phyloP scores from a whole-genome alignment of 92 coral and sea anemone species.

The Porites evermanni region DNA sequence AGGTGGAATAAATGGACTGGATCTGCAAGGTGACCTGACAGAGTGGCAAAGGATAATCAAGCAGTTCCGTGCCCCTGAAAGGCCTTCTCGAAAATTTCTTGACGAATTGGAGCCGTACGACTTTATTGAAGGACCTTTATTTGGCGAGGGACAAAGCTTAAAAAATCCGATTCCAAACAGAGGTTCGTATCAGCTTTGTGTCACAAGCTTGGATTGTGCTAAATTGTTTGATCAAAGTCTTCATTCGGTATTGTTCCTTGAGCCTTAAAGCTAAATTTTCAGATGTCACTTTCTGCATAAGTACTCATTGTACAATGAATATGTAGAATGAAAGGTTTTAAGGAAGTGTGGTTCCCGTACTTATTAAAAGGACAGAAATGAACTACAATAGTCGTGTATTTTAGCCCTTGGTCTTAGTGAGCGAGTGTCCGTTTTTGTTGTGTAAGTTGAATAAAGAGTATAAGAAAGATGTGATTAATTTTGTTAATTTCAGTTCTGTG shows the following conservation, averaged over 20 bases:
- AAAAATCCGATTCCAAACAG: not conserved
- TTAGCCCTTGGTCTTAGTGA: no score
- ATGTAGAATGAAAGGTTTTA: no score
- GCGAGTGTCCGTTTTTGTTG: no score
- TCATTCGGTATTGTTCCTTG: conserved; percentile 18
- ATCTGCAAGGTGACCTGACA: not conserved
- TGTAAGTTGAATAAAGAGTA: no score
- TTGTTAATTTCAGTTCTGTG: no score
- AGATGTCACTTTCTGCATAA: no score
- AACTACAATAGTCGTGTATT: no score
- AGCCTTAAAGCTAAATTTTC: not conserved
- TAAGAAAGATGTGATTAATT: no score
- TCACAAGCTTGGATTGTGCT: conserved; percentile 38
- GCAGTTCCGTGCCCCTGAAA: conserved; percentile 42
- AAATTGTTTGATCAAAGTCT: conserved; percentile 13
- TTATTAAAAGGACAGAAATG: no score
- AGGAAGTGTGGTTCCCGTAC: no score
- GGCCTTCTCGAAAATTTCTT: no score
- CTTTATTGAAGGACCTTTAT: conserved; percentile 54
- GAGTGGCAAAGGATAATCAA: conserved; percentile 49
- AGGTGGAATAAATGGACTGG: not conserved
- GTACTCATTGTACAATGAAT: no score
- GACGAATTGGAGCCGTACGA: conserved; percentile 2
- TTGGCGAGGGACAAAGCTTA: not conserved
- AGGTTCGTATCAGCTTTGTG: conserved; percentile 60